A percentile compares a stretch with the other conserved stretches of the same genome.
Conservation (phyloP, 2,797 vertebrate genomes). For the Phrynocephalus guinanensis region DNA sequence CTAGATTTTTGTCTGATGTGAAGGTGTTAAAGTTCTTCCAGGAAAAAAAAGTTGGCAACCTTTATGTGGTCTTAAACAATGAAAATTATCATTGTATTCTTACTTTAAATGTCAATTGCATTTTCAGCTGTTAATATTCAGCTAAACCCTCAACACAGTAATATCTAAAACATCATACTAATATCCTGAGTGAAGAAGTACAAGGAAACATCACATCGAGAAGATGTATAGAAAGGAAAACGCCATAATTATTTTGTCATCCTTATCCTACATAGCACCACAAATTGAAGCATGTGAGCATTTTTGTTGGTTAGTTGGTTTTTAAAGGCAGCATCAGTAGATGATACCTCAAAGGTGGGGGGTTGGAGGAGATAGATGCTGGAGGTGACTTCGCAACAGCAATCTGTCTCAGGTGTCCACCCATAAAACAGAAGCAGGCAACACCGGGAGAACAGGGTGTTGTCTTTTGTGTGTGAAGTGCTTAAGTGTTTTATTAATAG, state of each 20-base stretch:
- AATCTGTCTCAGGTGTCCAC: slow-evolving; percentile 10
- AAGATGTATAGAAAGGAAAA: background rate
- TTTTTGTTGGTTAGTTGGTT: too few relatives aligned
- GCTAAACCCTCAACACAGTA: background rate
- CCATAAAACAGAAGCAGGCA: slow-evolving; percentile 12
- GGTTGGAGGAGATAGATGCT: background rate
- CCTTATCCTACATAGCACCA: background rate
- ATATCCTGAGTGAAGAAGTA: background rate
- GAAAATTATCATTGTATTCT: too few relatives aligned
- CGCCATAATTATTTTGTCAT: background rate
- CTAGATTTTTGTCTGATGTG: background rate
- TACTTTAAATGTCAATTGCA: too few relatives aligned
- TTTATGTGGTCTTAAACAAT: background rate
- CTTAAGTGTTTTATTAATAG: slow-evolving; percentile 12
- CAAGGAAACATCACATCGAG: background rate
- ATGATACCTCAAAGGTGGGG: background rate
- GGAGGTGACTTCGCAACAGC: background rate
- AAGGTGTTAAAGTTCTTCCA: background rate
- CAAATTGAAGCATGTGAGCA: background rate
- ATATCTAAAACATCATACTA: background rate
- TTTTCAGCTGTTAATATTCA: background rate
- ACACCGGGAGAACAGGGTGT: slow-evolving; percentile 21
- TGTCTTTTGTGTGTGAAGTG: background rate
- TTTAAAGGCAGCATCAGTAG: too few relatives aligned
- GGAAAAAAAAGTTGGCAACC: background rate